Percentiles rank a stretch among this genome's conserved stretches.
These are phyloP conservation scores for Laterallus jamaicensis DNA, from an alignment of 2,113 vertebrate genomes.

Conservation along the genomic window DNA sequence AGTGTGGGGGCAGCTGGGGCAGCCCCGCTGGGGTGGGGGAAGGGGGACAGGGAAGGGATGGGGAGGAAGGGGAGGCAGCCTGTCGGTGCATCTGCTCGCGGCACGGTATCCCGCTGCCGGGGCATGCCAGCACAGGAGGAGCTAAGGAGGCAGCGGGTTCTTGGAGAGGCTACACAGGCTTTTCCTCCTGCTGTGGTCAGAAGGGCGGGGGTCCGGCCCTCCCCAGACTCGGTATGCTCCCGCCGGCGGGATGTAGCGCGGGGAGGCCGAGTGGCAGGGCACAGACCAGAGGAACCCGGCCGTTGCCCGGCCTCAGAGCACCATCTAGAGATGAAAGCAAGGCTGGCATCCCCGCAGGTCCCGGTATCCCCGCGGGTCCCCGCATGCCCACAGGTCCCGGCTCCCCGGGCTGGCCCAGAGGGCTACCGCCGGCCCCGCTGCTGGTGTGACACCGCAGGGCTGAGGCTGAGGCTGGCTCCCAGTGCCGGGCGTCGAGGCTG, in stretches of 20 bases:
- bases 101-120: too few relatives aligned
- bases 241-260: not conserved
- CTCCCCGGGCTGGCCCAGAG: not conserved
- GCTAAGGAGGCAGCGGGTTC: not conserved
- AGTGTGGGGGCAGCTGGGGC: not conserved
- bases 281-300: not conserved
- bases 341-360: not conserved
- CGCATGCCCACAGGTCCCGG: not conserved
- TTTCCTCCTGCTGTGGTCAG: not conserved
- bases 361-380: not conserved
- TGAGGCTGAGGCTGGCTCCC: not conserved
- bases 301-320: conserved; percentile 34
- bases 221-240: fast-evolving
- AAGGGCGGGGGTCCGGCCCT: not conserved
- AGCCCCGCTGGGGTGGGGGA: not conserved
- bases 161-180: not conserved
- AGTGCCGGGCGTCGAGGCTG: not conserved
- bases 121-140: not conserved
- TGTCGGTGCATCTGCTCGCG: fast-evolving
- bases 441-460: not conserved
- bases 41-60: not conserved
- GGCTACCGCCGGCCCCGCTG: not conserved
- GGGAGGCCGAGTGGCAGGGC: fast-evolving
- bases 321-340: conserved; percentile 56
- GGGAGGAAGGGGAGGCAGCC: too few relatives aligned